Base-by-base conservation (phyloP, 35 echinoderm and acorn worm genomes). In the Heliocidaris erythrogramma region DNA sequence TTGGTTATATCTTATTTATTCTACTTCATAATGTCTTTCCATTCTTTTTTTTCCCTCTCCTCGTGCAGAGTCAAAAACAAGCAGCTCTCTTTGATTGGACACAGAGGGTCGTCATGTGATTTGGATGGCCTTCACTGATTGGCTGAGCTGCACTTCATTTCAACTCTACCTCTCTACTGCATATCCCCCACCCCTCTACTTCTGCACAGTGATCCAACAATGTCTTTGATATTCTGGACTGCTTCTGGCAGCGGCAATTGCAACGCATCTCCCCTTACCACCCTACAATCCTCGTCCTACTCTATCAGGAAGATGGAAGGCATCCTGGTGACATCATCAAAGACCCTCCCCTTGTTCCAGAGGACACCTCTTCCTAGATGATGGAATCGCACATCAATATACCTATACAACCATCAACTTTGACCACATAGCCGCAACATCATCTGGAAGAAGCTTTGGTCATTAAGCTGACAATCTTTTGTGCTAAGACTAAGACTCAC, bases 161-260 rank as follows among this genome's bases (percentile, higher is more conserved):
- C 87, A 89, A 89, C 87, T 89, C 87, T 89, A 89, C 87, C 87
- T 89, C 87, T 89, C 47, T 89, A 17, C 47, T 32, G 31, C 87
- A 48, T 89, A 89, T 48, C 47, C 32, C 87, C 87, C 87, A 32
- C 87, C 31, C 32, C 87, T 47, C 87, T 17, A 47, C 47, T 32
- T 24, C 87, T 89, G 29, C 17, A 89, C 87, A 47, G 86, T 48
- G 47, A 89, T 48, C 9, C 7, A n/a, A n/a, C 30, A 32, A 31
- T 35, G 21, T n/a, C 18, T n/a, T 78, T 18, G 7, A 29, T 78
- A 78, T 78, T 78, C 65, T 78, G 18, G 65, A n/a, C 27, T n/a
- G 14, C 60, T 69, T 24, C 60, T 69, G 5, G 49, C 35, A 42
- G 12, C 49, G 7, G 49, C 52, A 56, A 56, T 56, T 56, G 18